Evolutionary conservation across 1,140 invertebrate genomes (phyloP).

Genomic region (Drosophila orena): DNA sequence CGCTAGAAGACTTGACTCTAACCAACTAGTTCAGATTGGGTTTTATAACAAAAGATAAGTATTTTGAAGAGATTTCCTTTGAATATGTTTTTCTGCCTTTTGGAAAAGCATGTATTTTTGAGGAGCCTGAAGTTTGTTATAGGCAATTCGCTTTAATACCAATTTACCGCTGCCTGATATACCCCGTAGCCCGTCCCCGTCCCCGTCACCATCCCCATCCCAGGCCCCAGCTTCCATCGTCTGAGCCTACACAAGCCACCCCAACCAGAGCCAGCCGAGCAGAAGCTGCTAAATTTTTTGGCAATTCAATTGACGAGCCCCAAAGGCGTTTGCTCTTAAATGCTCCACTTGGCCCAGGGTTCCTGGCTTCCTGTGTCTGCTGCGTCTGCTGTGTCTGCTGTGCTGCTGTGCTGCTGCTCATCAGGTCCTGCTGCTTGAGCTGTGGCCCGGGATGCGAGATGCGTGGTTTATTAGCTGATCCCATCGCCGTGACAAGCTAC

Average conservation of each 20-base stretch:
- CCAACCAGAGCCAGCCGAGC: constrained; percentile 32
- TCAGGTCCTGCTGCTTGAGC: constrained; percentile 4
- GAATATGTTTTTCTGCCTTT: too few relatives aligned
- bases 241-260: constrained; percentile 18
- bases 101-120: not conserved
- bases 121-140: too few relatives aligned
- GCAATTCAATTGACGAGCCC: constrained; percentile 79
- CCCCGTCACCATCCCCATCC: constrained; percentile 2
- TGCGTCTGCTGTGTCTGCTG: too few relatives aligned
- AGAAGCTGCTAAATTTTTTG: constrained; percentile 82
- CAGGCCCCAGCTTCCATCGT: constrained; percentile 1
- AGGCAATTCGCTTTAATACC: constrained; percentile 4
- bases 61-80: too few relatives aligned
- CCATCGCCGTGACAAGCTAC: constrained; percentile 77
- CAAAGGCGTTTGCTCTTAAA: constrained; percentile 78
- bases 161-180: not conserved
- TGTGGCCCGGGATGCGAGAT: constrained; percentile 47
- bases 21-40: too few relatives aligned
- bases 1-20: too few relatives aligned
- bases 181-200: constrained; percentile 13
- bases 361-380: constrained; percentile 55
- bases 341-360: constrained; percentile 69
- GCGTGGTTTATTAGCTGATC: constrained; percentile 82
- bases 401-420: too few relatives aligned
- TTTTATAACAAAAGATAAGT: too few relatives aligned